These are phyloP conservation scores for Misgurnus mizolepis DNA, from an alignment of 2,113 vertebrate genomes.

Conservation along the genomic window DNA sequence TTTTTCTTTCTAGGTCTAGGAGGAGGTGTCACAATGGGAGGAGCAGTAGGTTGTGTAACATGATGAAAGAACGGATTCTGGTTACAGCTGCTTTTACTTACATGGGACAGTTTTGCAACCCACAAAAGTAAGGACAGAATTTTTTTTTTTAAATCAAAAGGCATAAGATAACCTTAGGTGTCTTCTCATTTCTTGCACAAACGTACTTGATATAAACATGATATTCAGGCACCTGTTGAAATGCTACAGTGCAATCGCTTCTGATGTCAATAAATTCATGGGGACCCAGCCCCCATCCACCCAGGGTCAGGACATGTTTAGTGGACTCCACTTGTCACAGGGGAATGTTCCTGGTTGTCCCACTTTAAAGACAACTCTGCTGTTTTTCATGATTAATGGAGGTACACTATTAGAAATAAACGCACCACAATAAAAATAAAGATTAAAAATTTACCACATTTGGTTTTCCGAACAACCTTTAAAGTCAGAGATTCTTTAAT, in stretches of 20 bases:
- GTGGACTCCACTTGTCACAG: too few species aligned
- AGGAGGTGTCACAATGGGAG: conserved; percentile 11
- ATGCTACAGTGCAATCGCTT: neutral
- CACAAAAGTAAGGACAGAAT: neutral
- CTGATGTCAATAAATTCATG: too few species aligned
- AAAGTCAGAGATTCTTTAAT: too few species aligned
- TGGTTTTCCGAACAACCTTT: too few species aligned
- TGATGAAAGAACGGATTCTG: neutral
- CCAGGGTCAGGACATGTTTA: too few species aligned
- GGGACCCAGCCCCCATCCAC: too few species aligned
- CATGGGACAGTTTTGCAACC: conserved; percentile 36
- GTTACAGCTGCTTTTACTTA: neutral
- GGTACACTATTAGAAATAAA: neutral
- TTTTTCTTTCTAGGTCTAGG: neutral
- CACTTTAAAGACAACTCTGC: too few species aligned
- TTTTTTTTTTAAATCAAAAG: too few species aligned
- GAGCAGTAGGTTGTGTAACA: conserved; percentile 13
- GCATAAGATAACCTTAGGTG: too few species aligned
- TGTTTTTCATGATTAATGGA: neutral
- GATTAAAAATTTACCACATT: too few species aligned
- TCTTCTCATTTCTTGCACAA: neutral
- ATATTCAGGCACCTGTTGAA: neutral
- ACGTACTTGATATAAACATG: neutral
- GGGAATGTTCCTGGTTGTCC: too few species aligned
- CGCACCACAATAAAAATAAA: too few species aligned